These are phyloP conservation scores for Scaptomyza pallida DNA, from an alignment of 1,140 invertebrate species.

Conservation along the genomic window DNA sequence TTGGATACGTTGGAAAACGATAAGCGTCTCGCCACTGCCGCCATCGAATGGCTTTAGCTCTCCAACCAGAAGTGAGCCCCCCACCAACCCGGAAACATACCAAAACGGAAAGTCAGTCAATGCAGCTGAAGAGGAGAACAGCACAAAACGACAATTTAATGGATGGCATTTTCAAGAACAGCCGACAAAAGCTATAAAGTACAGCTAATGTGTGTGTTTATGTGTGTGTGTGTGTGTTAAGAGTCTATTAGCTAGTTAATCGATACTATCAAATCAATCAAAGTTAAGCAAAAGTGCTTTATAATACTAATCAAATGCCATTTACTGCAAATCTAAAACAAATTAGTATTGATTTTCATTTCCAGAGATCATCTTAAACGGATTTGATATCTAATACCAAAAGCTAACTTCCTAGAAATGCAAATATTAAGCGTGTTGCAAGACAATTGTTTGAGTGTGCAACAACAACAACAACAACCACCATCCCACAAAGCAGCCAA, in stretches of 20 bases:
- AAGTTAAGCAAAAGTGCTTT: background rate
- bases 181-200: slow-evolving; percentile 39
- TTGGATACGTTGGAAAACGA: slow-evolving; percentile 6
- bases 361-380: too few species aligned
- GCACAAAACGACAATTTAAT: slow-evolving; percentile 59
- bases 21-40: slow-evolving; percentile 17
- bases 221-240: too few species aligned
- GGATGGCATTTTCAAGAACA: slow-evolving; percentile 39
- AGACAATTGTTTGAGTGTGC: slow-evolving; percentile 4
- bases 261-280: background rate
- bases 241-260: background rate
- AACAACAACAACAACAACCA: slow-evolving; percentile 2
- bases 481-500: background rate
- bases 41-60: slow-evolving; percentile 14
- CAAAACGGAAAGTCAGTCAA: slow-evolving; percentile 9
- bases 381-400: too few species aligned
- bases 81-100: background rate
- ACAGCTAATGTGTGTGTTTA: background rate
- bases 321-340: background rate
- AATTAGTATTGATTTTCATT: background rate
- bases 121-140: slow-evolving; percentile 27
- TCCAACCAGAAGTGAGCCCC: background rate
- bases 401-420: too few species aligned
- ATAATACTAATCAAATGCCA: too few species aligned
- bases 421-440: background rate